phyloP scores from a whole-genome alignment of 2,797 vertebrate genomes.

The Coendou prehensilis region DNA sequence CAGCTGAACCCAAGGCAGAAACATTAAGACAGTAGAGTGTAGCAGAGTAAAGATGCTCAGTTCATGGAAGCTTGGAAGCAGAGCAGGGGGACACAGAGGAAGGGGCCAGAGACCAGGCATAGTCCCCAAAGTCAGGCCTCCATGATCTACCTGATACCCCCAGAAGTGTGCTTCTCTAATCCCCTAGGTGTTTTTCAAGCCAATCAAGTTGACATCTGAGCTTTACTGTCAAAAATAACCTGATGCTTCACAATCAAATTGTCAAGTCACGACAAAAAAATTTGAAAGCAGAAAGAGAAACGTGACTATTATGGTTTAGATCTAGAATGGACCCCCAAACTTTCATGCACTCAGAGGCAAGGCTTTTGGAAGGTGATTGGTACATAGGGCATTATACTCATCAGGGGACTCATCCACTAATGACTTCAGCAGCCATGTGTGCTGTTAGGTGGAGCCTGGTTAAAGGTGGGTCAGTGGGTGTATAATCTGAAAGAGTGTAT shows the following conservation, averaged over 20 bases:
- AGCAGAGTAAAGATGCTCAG: not conserved
- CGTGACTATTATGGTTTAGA: not conserved
- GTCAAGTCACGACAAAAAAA: not conserved
- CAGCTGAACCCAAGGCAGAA: not conserved
- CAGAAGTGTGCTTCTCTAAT: too few relatives aligned
- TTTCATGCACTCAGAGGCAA: too few relatives aligned
- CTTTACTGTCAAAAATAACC: not conserved
- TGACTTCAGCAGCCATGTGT: too few relatives aligned
- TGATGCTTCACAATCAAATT: not conserved
- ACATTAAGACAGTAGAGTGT: not conserved
- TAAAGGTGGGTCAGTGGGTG: too few relatives aligned
- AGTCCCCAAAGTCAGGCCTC: not conserved
- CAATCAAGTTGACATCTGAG: too few relatives aligned
- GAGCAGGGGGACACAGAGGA: not conserved
- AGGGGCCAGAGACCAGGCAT: not conserved
- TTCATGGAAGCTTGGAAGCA: not conserved
- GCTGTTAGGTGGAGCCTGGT: too few relatives aligned
- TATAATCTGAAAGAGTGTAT: too few relatives aligned
- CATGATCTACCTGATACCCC: not conserved
- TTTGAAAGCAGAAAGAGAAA: not conserved
- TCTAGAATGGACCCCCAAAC: too few relatives aligned
- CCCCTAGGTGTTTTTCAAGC: too few relatives aligned
- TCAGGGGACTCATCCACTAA: too few relatives aligned
- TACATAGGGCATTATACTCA: too few relatives aligned
- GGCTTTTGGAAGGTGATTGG: too few relatives aligned